Base-by-base conservation (phyloP, 2,888 invertebrate species). In the Salticus scenicus region DNA sequence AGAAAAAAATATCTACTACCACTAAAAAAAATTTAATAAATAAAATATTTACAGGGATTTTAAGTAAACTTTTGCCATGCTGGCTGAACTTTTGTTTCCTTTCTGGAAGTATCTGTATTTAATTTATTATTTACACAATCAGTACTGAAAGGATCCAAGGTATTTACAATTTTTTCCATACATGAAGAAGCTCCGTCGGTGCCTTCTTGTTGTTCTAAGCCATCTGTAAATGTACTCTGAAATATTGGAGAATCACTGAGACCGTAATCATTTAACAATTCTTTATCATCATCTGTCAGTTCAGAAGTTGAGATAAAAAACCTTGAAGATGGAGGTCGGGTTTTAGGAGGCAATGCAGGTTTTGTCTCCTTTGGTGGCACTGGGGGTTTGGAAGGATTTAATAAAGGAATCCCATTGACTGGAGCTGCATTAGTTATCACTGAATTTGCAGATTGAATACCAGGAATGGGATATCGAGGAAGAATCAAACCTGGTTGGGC, bases 41-140 rank as follows among this genome's bases (percentile, higher is more conserved):
- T 37, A 10, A 37, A 37, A 10, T 37, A 10, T 37, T 37, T 7
- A 37, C 7, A 37, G 4, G 37, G 37, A 57, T 12, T 5, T 76
- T 73, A 84, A 31, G 73, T 78, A 69, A 84, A 84, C 20, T 84
- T 84, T 51, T 84, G 83, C 83, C 83, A 84, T 4, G 83, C 78
- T 1, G 83, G 83, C 14, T 84, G 77, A 24, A 67, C 27, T 37
- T 28, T 69, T 5, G 30, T 7, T n/a, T 57, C 51, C 14, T 78
- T 84, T 1, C 73, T 77, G 28, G 77, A 72, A 24, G 33, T n/a
- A 14, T 37, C 76, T 31, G 83, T 77, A 67, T 51, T 71, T 41
- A 42, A 33, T 20, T 28, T 77, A 2, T 30, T 64, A 0, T 63
- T 24, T 1, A 14, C 37, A 76, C n/a, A 73, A 2, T 28, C 8